Evolutionary conservation across 2,113 vertebrate genomes (phyloP), one percentile per base, ranked within the genome.

Genomic region (Nannobrachium achirus): DNA sequence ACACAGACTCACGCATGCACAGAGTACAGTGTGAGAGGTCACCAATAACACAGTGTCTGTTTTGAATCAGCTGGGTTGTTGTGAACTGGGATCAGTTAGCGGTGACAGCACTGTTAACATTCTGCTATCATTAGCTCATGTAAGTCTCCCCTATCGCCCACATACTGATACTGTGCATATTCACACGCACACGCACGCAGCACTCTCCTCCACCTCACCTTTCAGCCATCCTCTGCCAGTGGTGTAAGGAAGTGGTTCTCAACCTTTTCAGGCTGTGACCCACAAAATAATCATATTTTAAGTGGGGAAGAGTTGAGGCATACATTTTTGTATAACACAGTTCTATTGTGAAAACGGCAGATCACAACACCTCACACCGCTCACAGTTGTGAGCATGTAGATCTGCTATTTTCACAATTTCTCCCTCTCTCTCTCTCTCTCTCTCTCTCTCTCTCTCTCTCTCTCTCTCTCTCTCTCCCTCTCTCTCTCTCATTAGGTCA

Each of bases 401-500:
- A 25, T 25, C 25, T 2, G 44, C 44, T 45, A 45, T 45, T 56
- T 20, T 52, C 53, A 25, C 53, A 1, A 19, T 8, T n/a, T 49
- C 14, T n/a, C 25, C 18, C 44, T 16, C 38, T 42, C 70, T 56
- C 8, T 51, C 14, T 52, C 5, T 46, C 44, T 25, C 20, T 58
- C 15, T 33, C 39, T 70, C 68, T 53, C 13, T 7, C 69, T n/a
- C 44, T 33, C 20, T 16, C 57, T n/a, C 62, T 76, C 78, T 73
- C 68, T 71, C 80, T 76, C 84, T 72, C 71, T 68, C 80, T 74
- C 69, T 82, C 75, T 69, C 78, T 79, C 77, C 72, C 76, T 83
- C 83, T 86, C 80, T 72, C 66, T 63, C 78, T 84, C 84, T 90
- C 89, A 90, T 92, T 89, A 91, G 90, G 90, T 91, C 88, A 91